Evolutionary conservation across 2,113 vertebrate genomes (phyloP), one percentile per base, ranked within the genome.

Genomic region (Paracanthobrama guichenoti): DNA sequence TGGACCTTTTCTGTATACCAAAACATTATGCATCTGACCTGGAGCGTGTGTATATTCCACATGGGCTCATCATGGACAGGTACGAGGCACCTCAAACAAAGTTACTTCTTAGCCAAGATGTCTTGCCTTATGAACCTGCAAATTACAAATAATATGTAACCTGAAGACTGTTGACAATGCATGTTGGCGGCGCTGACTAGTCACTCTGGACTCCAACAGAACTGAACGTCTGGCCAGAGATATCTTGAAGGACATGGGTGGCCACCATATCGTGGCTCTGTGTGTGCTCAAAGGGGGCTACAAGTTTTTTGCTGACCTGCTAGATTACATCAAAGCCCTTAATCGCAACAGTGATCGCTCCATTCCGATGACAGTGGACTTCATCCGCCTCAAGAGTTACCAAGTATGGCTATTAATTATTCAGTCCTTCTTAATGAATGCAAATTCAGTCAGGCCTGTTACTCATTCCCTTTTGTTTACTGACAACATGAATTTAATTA

Each of bases 301-400:
- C 93, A 99, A 99, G 85, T 99, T 99, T 91, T 99, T 99, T 91
- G 97, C 98, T 39, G 97, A 99, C 90, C 94, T 99, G 79, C 93
- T 99, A 89, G 98, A 99, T 93, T 99, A 97, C 90, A 99, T 99
- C 93, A 99, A 99, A 94, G 96, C 97, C 66, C 94, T 99, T 90
- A 99, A 99, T 92, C 95, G 98, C 87, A 99, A 99, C 94, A 98
- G 96, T 62, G 98, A 99, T 91, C 96, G 93, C 77, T 99, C 98
- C 53, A 99, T 99, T 90, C 98, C 98, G 24, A 97, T 99, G 98
- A 99, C 98, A 2, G 98, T 99, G 22, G 98, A 99, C 94, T 99
- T 99, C 93, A 99, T 99, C 85, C 96, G 98, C 86, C 93, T 99
- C 90, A 99, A 99, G 95, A 99, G 98, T 94, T 99, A 99, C 69